Evolutionary conservation across 2,113 vertebrate genomes (phyloP).

Genomic region (Podarcis muralis): DNA sequence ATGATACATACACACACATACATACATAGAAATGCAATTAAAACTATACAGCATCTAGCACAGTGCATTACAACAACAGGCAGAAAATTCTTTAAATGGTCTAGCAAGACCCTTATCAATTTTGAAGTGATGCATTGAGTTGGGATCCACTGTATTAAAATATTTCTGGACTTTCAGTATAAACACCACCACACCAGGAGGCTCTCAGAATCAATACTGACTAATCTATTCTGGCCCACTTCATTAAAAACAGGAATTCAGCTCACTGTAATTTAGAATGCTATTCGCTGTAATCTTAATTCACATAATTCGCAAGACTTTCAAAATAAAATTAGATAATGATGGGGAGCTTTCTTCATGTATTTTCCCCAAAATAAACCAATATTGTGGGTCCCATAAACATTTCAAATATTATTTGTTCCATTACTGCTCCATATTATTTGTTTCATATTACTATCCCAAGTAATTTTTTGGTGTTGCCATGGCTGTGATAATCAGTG

Average conservation of each 20-base stretch:
- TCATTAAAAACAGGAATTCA: neutral
- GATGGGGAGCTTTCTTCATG: neutral
- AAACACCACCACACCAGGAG: neutral
- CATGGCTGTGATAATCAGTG: neutral
- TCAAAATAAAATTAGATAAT: neutral
- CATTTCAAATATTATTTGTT: neutral
- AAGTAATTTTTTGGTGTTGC: neutral
- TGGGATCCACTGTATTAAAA: neutral
- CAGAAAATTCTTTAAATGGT: too few species aligned
- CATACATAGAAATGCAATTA: too few species aligned
- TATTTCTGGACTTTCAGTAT: neutral
- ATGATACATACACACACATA: too few species aligned
- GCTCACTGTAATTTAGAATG: neutral
- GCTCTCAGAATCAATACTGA: conserved; percentile 19
- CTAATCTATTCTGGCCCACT: neutral
- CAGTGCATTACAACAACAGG: too few species aligned
- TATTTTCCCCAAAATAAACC: neutral
- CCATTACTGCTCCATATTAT: too few species aligned
- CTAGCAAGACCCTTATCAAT: too few species aligned
- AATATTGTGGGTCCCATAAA: neutral
- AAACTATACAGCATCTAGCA: too few species aligned
- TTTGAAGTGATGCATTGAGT: too few species aligned
- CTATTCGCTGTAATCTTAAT: neutral
- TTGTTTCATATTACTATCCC: neutral
- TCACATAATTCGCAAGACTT: neutral